Evolutionary conservation across 2,888 invertebrate genomes (phyloP), one percentile per base, ranked within the genome.

Genomic region (Zootermopsis nevadensis): DNA sequence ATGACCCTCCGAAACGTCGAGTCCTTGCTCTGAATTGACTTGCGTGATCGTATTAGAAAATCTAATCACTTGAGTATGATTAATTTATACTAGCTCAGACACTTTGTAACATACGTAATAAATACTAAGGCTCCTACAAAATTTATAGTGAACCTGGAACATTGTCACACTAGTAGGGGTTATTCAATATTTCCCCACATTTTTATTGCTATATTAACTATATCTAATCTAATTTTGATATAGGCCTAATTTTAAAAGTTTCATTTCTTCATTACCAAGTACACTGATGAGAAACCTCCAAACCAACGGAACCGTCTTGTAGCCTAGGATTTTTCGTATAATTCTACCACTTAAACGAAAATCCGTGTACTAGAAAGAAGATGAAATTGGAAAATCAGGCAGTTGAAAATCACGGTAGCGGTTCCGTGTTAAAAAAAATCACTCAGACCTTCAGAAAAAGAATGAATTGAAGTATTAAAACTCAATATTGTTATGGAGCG

Each of bases 401-500:
- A 10, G 48, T 77, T 31, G 77, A 77, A 77, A 77, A 53, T 77
- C 53, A 48, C 38, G 27, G 24, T 38, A 15, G 30, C 77, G 1
- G 55, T 53, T 22, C 24, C 48, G 48, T 33, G 53, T 31, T 30
- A 77, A 22, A 77, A 77, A 77, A 77, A 77, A 48, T 42, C 79
- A 55, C 55, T 79, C 55, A 79, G 79, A 60, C 79, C 69, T 69
- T 33, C 31, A 33, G 69, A 33, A 67, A 67, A 69, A 69, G 69
- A 69, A 69, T 33, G 33, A 3, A 69, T 69, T 33, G 69, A 69
- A 60, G 66, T 66, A 38, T 79, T 79, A 79, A 79, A 79, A 60
- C 82, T 55, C 82, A 82, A 82, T 82, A 82, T 55, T 60, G 55
- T 82, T 82, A 60, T 76, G 76, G 38, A 33, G n/a, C 33, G 66